Conservation (phyloP, 2,888 invertebrate species). For the Eupithecia pulchellata region DNA sequence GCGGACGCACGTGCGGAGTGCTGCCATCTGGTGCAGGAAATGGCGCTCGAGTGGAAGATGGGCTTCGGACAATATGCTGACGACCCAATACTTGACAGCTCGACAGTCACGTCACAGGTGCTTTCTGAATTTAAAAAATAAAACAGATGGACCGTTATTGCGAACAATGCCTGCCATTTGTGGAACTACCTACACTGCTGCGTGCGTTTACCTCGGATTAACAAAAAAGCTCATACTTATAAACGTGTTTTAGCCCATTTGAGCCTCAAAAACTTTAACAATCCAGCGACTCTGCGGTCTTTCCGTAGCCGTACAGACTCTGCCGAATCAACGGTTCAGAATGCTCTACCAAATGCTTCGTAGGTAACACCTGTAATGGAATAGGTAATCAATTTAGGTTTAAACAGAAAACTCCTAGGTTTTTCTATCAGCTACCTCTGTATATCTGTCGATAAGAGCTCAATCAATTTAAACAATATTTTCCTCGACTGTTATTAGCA, state of each 20-base stretch:
- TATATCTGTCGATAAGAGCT: slow-evolving; percentile 16
- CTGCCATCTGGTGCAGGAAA: slow-evolving; percentile 80
- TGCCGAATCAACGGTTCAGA: neutral
- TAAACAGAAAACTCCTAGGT: neutral
- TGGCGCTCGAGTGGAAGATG: slow-evolving; percentile 76
- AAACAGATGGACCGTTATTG: slow-evolving; percentile 35
- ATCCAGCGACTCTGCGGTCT: no score
- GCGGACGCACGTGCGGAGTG: slow-evolving; percentile 68
- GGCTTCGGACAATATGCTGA: slow-evolving; percentile 66
- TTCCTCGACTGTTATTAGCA: slow-evolving; percentile 30
- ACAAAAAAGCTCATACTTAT: slow-evolving; percentile 13
- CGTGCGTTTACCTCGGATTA: slow-evolving; percentile 34
- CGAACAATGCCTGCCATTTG: slow-evolving; percentile 35
- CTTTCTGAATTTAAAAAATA: slow-evolving; percentile 36
- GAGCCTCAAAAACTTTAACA: slow-evolving; percentile 11
- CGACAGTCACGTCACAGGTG: slow-evolving; percentile 58
- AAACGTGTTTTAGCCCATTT: slow-evolving; percentile 22
- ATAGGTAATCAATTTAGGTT: neutral
- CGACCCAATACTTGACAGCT: slow-evolving; percentile 44
- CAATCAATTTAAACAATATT: slow-evolving; percentile 26
- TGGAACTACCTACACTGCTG: slow-evolving; percentile 36
- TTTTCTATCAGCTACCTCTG: slow-evolving; percentile 6
- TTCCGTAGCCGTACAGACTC: no score
- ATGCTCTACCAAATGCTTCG: neutral
- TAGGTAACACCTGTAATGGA: no score